Conservation (phyloP, 2,888 invertebrate species). For the Spilosoma lubricipeda region DNA sequence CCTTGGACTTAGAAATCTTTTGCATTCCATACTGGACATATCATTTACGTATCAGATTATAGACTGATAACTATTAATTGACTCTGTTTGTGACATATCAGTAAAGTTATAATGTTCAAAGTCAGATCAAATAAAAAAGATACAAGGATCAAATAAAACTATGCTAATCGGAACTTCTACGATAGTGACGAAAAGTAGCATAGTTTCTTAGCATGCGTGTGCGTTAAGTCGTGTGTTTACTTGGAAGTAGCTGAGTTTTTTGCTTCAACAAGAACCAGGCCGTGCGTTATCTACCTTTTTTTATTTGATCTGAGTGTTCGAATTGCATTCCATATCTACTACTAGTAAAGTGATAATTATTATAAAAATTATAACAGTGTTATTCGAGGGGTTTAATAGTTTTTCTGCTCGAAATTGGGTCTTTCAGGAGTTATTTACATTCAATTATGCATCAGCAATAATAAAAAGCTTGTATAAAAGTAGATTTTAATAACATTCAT, state of each 20-base stretch:
- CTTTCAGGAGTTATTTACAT: slow-evolving; percentile 47
- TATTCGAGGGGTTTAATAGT: slow-evolving; percentile 27
- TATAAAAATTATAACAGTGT: slow-evolving; percentile 21
- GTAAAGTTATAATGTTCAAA: slow-evolving; percentile 26
- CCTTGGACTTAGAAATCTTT: slow-evolving; percentile 93
- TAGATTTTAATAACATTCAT: slow-evolving; percentile 22
- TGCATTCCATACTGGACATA: slow-evolving; percentile 55
- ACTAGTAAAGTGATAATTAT: slow-evolving; percentile 30
- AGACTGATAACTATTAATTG: slow-evolving; percentile 29
- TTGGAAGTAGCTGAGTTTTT: too few species aligned
- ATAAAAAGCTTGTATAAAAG: slow-evolving; percentile 15
- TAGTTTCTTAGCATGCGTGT: too few species aligned
- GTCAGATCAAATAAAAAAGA: neutral
- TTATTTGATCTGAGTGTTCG: slow-evolving; percentile 4
- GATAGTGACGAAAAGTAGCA: too few species aligned
- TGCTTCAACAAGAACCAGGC: too few species aligned
- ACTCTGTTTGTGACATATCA: slow-evolving; percentile 45
- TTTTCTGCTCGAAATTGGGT: slow-evolving; percentile 55
- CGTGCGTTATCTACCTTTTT: too few species aligned
- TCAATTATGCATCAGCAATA: slow-evolving; percentile 31
- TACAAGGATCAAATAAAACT: too few species aligned
- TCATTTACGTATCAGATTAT: slow-evolving; percentile 60
- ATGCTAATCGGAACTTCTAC: too few species aligned
- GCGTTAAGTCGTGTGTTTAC: too few species aligned
- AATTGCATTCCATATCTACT: slow-evolving; percentile 33